phyloP scores from a whole-genome alignment of 2,888 invertebrate species.

The Eupithecia insigniata region DNA sequence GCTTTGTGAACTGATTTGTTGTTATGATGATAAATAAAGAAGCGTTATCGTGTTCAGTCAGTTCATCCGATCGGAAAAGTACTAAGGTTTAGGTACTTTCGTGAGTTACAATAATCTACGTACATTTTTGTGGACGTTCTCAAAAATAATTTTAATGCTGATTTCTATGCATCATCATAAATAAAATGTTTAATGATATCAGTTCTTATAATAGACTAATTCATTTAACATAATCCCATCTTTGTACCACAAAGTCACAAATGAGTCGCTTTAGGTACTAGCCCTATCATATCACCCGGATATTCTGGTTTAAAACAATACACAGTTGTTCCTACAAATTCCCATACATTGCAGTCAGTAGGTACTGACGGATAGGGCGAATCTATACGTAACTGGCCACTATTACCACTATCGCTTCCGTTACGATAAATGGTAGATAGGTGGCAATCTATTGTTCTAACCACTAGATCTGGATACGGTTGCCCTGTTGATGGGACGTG shows the following conservation, averaged over 20 bases:
- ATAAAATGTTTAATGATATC: background rate
- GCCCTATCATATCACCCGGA: conserved; percentile 39
- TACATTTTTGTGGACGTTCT: background rate
- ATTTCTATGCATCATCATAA: background rate
- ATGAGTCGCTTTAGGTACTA: conserved; percentile 39
- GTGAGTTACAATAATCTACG: background rate
- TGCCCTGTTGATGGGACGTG: conserved; percentile 32
- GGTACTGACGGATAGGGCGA: conserved; percentile 63
- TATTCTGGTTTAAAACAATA: conserved; percentile 40
- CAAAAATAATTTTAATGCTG: background rate
- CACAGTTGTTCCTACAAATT: conserved; percentile 56
- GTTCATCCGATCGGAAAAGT: conserved; percentile 7
- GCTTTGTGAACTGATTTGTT: conserved; percentile 30
- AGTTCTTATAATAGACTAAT: background rate
- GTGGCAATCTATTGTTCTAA: conserved; percentile 74
- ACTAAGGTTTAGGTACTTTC: background rate
- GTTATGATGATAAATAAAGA: conserved; percentile 9
- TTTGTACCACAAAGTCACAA: conserved; percentile 40
- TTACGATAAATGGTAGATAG: conserved; percentile 66
- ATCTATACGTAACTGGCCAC: conserved; percentile 71
- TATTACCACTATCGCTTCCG: conserved; percentile 80
- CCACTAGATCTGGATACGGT: conserved; percentile 43
- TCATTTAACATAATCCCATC: conserved; percentile 24
- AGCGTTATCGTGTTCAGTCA: background rate
- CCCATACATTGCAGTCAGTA: conserved; percentile 54